Evolutionary conservation across 2,888 invertebrate genomes (phyloP), one percentile per base, ranked within the genome.

Genomic region (Thymelicus sylvestris): DNA sequence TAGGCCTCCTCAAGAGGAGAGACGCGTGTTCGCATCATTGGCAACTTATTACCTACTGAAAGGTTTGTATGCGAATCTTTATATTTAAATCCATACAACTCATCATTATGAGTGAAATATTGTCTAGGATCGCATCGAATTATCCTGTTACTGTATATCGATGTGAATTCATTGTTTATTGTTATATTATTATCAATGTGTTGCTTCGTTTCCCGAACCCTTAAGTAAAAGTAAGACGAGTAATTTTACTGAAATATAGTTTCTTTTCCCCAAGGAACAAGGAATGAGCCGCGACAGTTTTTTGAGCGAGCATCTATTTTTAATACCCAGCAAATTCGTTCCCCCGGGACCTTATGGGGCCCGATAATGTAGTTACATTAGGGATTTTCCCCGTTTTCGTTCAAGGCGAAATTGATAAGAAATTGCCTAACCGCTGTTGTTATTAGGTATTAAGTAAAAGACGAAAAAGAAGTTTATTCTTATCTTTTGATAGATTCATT

Each of bases 251-350:
- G 63, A 55, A 55, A 69, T 59, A 64, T 59, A 8, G 19, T 38
- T 55, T 24, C 47, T 39, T 64, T 59, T 24, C 69, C 15, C 69
- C 13, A 39, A 64, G 69, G 69, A 64, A 8, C 24, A 19, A 31
- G 55, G 38, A 57, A 52, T 38, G 39, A 44, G 47, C 31, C 31
- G 39, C 38, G 57, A 38, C 31, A 59, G 38, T 59, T 69, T 69
- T 69, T 69, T 68, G 44, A 31, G 44, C 44, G 64, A 63, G 64
- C 48, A 48, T 69, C 47, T 69, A 67, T 69, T 68, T 68, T 69
- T 69, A 68, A 64, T 69, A 69, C 69, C 39, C 69, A 69, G 59
- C 69, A 69, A 64, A 69, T 69, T 59, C 69, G 48, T n/a, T 69
- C 69, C 69, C 69, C n/a, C 48, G 59, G 19, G 69, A 69, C 19